Percentiles rank a stretch among this genome's conserved stretches.
These are phyloP conservation scores for Atractosteus spatula DNA, from an alignment of 2,113 vertebrate genomes.

Conservation along the genomic window DNA sequence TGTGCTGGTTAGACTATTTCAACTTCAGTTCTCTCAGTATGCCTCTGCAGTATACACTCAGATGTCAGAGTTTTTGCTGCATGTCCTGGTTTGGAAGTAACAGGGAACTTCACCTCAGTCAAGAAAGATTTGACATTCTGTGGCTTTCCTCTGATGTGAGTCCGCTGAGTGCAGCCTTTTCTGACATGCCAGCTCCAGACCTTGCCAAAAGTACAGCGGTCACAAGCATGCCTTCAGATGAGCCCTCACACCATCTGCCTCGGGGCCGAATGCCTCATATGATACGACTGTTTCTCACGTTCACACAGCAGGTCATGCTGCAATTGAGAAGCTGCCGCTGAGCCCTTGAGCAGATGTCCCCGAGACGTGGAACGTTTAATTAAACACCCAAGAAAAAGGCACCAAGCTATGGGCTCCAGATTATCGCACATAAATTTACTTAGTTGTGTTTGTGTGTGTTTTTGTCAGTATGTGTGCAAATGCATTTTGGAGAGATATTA, in stretches of 20 bases:
- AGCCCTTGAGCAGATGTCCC: constrained; percentile 36
- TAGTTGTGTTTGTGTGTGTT: neutral
- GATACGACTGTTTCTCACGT: constrained; percentile 14
- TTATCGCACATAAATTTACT: neutral
- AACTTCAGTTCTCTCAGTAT: no score
- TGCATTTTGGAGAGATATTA: neutral
- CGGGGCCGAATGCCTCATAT: constrained; percentile 17
- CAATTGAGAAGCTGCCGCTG: constrained; percentile 24
- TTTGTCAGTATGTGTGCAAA: neutral
- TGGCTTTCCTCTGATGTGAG: constrained; percentile 1
- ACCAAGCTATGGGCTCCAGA: neutral
- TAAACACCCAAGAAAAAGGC: constrained; percentile 10
- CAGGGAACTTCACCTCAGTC: constrained; percentile 17
- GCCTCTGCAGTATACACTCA: no score
- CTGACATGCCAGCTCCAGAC: neutral
- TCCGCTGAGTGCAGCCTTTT: neutral
- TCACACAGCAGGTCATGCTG: constrained; percentile 13
- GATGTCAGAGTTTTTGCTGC: neutral
- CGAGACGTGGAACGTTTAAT: constrained; percentile 24
- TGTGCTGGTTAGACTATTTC: no score
- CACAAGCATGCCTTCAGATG: constrained; percentile 31
- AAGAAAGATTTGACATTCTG: constrained; percentile 31
- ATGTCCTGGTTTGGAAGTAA: neutral
- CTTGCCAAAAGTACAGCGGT: constrained; percentile 34
- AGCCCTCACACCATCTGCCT: constrained; percentile 47